Base-by-base conservation (phyloP, 2,797 vertebrate species). In the Vireo griseus region DNA sequence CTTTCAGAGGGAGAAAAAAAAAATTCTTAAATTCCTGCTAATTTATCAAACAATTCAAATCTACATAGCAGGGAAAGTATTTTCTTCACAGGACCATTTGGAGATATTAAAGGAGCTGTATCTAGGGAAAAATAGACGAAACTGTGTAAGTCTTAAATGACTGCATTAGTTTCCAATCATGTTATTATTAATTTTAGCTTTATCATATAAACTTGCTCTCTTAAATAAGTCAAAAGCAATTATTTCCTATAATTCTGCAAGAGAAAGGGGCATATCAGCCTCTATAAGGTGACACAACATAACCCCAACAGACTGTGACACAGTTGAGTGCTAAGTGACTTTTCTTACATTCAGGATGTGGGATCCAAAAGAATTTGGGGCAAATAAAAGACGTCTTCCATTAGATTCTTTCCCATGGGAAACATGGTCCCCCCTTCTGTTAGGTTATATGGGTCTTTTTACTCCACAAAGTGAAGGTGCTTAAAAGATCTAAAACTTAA, bases 1-100 rank as follows among this genome's bases (percentile, higher is more conserved):
- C 13, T 87, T 88, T 72, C 63, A 81, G 44, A 83, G 16, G 74
- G 16, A 37, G 28, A 78, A 85, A 4, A 65, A 11, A 2, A 20
- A 55, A 65, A 92, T 96, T 95, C 77, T 21, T 89, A 87, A 44
- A 72, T 94, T 72, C 31, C 69, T 95, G 87, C 31, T 96, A 94
- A 96, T 94, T 95, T 91, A 93, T 96, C 96, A 95, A 96, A 90
- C 92, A 96, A 95, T 95, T 45, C 50, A 95, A 96, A 95, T 89
- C 92, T 97, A 96, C 62, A 93, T 76, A 57, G 57, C 90, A 95
- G 88, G 93, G 65, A 79, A 88, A 96, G 50, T 88, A 86, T 95
- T 97, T 96, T 94, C 93, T 69, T 96, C 89, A 95, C 52, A 84
- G 82, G 85, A 95, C 96, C 67, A 35, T 95, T 97, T 96, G 95